Evolutionary conservation across 2,888 invertebrate genomes (phyloP).

Genomic region (Eurytoma adleriae): DNA sequence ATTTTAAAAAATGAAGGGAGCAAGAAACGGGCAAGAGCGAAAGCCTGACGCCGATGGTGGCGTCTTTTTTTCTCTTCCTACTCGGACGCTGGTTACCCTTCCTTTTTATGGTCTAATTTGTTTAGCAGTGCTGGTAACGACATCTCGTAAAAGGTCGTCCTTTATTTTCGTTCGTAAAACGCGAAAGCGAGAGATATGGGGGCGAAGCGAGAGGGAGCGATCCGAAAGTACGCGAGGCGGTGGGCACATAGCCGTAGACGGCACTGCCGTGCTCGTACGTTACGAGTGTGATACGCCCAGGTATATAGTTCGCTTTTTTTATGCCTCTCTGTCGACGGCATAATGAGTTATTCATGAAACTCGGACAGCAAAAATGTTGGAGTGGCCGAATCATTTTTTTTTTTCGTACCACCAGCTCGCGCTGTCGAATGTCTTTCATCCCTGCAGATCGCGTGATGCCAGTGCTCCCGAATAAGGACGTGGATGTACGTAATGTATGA

Average conservation of each 20-base stretch:
- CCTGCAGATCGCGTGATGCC: neutral
- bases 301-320: constrained; percentile 6
- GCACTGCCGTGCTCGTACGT: constrained; percentile 25
- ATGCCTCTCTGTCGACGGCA: constrained; percentile 5
- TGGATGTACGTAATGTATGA: neutral
- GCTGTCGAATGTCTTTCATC: constrained; percentile 29
- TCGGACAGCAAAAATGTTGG: constrained; percentile 31
- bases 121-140: constrained; percentile 69
- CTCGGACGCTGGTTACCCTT: constrained; percentile 45
- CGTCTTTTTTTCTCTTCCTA: constrained; percentile 26
- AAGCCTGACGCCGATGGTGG: constrained; percentile 15
- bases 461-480: neutral
- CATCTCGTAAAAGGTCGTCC: constrained; percentile 66
- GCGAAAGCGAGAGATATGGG: constrained; percentile 9
- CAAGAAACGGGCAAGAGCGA: neutral
- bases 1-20: constrained; percentile 42
- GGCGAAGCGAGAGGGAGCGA: constrained; percentile 21
- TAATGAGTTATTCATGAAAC: constrained; percentile 43
- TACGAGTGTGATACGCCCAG: constrained; percentile 31
- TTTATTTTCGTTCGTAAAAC: constrained; percentile 55
- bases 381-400: constrained; percentile 28
- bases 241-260: neutral
- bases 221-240: constrained; percentile 42
- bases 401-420: neutral
- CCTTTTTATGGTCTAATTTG: constrained; percentile 69